Evolutionary conservation across 1,140 invertebrate species (phyloP).

Genomic region (Bombus waltoni): DNA sequence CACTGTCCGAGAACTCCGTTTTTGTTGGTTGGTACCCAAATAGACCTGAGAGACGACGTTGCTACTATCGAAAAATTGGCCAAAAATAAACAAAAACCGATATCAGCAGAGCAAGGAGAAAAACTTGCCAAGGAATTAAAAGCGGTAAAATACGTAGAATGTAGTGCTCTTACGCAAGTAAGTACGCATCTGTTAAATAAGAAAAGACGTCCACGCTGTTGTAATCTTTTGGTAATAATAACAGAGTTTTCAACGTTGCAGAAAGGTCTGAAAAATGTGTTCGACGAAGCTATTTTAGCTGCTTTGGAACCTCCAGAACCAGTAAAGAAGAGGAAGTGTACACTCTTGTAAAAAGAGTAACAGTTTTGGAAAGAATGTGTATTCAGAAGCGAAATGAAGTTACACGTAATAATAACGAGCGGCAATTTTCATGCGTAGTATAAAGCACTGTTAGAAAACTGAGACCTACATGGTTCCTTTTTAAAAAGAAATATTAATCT

Average conservation of each 20-base stretch:
- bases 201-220: fast-evolving
- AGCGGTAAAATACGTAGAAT: conserved; percentile 99
- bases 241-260: conserved; percentile 79
- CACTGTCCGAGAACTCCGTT: conserved; percentile 99
- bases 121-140: conserved; percentile 98
- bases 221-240: not conserved
- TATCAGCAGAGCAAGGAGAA: conserved; percentile 96
- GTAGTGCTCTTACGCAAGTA: conserved; percentile 98
- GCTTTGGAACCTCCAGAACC: conserved; percentile 98
- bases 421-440: conserved; percentile 55
- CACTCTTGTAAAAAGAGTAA: conserved; percentile 88
- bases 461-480: conserved; percentile 36
- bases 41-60: conserved; percentile 98
- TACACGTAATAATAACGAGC: conserved; percentile 39
- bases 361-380: conserved; percentile 20
- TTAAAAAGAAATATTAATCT: conserved; percentile 30
- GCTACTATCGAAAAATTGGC: conserved; percentile 97
- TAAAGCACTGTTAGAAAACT: conserved; percentile 57
- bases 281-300: conserved; percentile 99
- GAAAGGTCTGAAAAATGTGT: conserved; percentile 99
- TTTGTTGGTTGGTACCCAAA: conserved; percentile 98
- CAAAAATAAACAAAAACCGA: conserved; percentile 99
- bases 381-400: conserved; percentile 33
- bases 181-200: not conserved
- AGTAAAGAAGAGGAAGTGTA: conserved; percentile 95